Conservation (phyloP, 1,140 invertebrate species). For the Idris sp. region DNA sequence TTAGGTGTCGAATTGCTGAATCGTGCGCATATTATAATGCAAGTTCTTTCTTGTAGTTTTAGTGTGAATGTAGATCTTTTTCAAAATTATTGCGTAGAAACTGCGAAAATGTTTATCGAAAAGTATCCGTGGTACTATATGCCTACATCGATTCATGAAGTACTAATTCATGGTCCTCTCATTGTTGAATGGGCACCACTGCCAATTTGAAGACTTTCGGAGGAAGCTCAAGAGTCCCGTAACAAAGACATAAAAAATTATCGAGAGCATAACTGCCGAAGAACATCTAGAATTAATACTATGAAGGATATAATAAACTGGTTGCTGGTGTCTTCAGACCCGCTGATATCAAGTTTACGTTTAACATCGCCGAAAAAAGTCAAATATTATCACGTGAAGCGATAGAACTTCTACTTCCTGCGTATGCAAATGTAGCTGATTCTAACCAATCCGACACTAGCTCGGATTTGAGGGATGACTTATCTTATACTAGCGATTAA, state of each 20-base stretch:
- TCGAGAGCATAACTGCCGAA: slow-evolving; percentile 6
- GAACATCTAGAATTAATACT: slow-evolving; percentile 10
- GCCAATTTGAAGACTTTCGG: slow-evolving; percentile 17
- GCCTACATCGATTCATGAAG: slow-evolving; percentile 18
- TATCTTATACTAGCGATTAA: too few species aligned
- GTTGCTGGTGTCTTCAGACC: slow-evolving; percentile 19
- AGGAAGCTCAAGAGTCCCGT: slow-evolving; percentile 24
- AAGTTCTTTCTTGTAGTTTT: slow-evolving; percentile 56
- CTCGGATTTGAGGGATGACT: too few species aligned
- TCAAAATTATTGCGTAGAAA: slow-evolving; percentile 11
- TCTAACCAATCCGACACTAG: too few species aligned
- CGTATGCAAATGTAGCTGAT: too few species aligned
- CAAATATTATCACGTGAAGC: not conserved
- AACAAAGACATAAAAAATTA: slow-evolving; percentile 25
- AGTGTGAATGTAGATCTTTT: slow-evolving; percentile 28
- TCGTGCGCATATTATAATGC: slow-evolving; percentile 62
- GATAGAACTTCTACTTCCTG: too few species aligned
- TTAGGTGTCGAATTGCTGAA: slow-evolving; percentile 52
- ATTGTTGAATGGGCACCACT: slow-evolving; percentile 18
- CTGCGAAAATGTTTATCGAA: slow-evolving; percentile 17
- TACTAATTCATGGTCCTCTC: slow-evolving; percentile 22
- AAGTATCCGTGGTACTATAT: slow-evolving; percentile 21
- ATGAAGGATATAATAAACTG: slow-evolving; percentile 18
- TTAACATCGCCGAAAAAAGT: slow-evolving; percentile 12
- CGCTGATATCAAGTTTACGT: slow-evolving; percentile 3